Evolutionary conservation across 2,888 invertebrate genomes (phyloP), one percentile per base, ranked within the genome.

Genomic region (Synergus gifuensis): DNA sequence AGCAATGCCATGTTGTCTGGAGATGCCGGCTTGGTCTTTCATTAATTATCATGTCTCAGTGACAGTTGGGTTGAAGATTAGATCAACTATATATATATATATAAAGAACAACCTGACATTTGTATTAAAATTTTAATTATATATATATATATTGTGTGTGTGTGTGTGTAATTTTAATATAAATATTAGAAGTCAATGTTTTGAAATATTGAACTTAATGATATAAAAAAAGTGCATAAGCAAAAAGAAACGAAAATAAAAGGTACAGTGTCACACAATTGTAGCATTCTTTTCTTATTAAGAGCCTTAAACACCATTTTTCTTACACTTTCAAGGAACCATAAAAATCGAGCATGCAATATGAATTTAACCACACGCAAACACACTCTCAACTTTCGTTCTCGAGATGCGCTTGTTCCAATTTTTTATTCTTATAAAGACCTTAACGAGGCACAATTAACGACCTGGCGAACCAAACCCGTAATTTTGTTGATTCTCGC

Each of bases 41-140:
- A 60, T 62, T 49, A 73, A 73, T 80, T 78, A 82, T 82, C 73
- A 69, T 69, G 78, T 76, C 79, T 60, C 76, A 60, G 18, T 54
- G 54, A 18, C 76, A 79, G 76, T 22, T 11, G 40, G 49, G 36
- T 12, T 73, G n/a, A 54, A 73, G 73, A 73, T 73, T 73, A 73
- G 11, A n/a, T 67, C 46, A 67, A 66, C 62, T 67, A 54, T 60
- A 76, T 28, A 79, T 63, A 49, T 36, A 36, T 36, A 36, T 36
- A 36, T 36, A 36, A 28, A 36, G 14, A 67, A 40, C 66, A 67
- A 11, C 44, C 28, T 79, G 76, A 76, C 58, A 54, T 49, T 60
- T 63, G 49, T 60, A 76, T 67, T 76, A 79, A 76, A 60, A 60
- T 67, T 76, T 60, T 76, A 62, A 67, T 79, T 69, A 18, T 46